Evolutionary conservation across 2,113 vertebrate species (phyloP).

Genomic region (Chaetodon auriga): DNA sequence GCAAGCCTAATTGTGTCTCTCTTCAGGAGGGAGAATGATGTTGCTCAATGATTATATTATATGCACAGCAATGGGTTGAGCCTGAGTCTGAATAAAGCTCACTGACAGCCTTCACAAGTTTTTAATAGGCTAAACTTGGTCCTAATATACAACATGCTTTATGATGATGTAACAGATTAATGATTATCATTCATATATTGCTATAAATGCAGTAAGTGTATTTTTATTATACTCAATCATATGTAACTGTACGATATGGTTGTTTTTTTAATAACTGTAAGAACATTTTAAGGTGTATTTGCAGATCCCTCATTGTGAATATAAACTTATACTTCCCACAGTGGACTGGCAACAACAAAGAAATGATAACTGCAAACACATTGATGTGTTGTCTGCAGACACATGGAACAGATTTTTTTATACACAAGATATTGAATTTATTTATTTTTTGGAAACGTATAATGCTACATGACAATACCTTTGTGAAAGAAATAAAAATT

Average conservation of each 20-base stretch:
- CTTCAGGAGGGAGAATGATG: constrained; percentile 7
- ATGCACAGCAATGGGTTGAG: too few relatives aligned
- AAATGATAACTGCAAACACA: constrained; percentile 34
- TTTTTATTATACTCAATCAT: constrained; percentile 40
- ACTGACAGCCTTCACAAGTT: neutral
- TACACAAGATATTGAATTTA: constrained; percentile 68
- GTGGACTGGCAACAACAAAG: constrained; percentile 16
- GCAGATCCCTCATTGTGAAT: constrained; percentile 34
- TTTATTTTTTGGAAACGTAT: constrained; percentile 76
- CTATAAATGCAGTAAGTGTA: constrained; percentile 31
- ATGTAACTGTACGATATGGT: constrained; percentile 28
- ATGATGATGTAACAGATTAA: constrained; percentile 11
- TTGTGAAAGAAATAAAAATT: constrained; percentile 67
- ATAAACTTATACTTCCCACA: constrained; percentile 32
- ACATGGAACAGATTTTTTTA: constrained; percentile 46
- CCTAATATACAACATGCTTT: constrained; percentile 8
- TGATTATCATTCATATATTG: constrained; percentile 38
- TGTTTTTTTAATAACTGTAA: constrained; percentile 40
- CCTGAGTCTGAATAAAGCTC: too few relatives aligned
- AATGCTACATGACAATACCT: constrained; percentile 59
- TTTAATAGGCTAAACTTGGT: neutral
- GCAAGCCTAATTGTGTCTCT: constrained; percentile 1
- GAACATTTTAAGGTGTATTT: constrained; percentile 44
- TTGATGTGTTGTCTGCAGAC: constrained; percentile 22
- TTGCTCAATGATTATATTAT: constrained; percentile 18